Evolutionary conservation across 1,140 invertebrate species (phyloP).

Genomic region (Tachypleus tridentatus): DNA sequence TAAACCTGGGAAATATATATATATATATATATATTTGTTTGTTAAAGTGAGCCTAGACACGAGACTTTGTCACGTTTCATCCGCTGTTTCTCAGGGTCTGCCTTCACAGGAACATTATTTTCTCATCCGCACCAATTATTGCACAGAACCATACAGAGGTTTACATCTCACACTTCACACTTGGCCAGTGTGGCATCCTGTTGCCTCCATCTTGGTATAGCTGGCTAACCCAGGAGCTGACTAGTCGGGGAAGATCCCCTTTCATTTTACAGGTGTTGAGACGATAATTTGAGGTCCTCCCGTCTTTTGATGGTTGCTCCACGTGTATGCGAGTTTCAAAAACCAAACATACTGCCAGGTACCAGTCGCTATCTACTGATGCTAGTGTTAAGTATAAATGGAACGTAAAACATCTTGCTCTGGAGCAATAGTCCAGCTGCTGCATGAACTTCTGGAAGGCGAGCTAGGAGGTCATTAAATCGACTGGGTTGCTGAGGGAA

Average conservation of each 20-base stretch:
- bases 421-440: conserved; percentile 82
- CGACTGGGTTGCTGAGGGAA: conserved; percentile 75
- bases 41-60: too few species aligned
- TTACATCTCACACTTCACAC: not conserved
- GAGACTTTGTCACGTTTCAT: too few species aligned
- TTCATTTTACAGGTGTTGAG: not conserved
- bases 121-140: too few species aligned
- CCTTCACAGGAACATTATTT: too few species aligned
- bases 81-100: too few species aligned
- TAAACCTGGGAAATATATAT: too few species aligned
- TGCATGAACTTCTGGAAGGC: conserved; percentile 83
- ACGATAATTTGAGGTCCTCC: not conserved
- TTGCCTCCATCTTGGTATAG: not conserved
- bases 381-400: conserved; percentile 86
- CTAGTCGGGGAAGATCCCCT: not conserved
- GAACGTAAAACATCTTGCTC: conserved; percentile 98
- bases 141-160: too few species aligned
- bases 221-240: not conserved
- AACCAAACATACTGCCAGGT: not conserved
- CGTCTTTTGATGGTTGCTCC: not conserved
- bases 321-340: not conserved
- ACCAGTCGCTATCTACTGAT: conserved; percentile 6
- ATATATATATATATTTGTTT: too few species aligned
- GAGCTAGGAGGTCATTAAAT: conserved; percentile 72
- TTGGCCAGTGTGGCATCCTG: not conserved